Conservation (phyloP, 1,140 invertebrate species). For the Rhopalosiphum maidis region DNA sequence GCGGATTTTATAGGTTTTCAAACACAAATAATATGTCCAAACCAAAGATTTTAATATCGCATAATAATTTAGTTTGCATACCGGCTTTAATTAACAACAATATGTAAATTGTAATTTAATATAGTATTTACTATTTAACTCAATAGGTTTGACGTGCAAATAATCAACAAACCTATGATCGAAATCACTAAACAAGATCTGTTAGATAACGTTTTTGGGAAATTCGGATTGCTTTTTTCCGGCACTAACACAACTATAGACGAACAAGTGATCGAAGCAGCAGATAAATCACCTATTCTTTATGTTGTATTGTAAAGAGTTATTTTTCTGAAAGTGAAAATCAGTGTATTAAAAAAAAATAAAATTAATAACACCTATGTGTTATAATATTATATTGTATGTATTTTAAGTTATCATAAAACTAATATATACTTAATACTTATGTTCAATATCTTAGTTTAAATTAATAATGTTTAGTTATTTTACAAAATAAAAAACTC, state of each 20-base stretch:
- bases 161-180: neutral
- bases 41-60: neutral
- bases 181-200: constrained; percentile 76
- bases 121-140: neutral
- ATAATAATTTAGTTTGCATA: too few relatives aligned
- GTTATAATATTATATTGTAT: too few relatives aligned
- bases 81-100: too few relatives aligned
- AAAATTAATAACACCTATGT: neutral
- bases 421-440: too few relatives aligned
- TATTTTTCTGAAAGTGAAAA: neutral
- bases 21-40: neutral
- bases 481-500: too few relatives aligned
- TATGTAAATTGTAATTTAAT: neutral
- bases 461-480: too few relatives aligned
- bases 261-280: constrained; percentile 72
- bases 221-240: constrained; percentile 75
- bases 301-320: neutral
- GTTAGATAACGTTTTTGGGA: constrained; percentile 73
- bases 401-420: too few relatives aligned
- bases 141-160: neutral
- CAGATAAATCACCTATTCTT: constrained; percentile 62
- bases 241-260: constrained; percentile 84
- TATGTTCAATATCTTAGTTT: too few relatives aligned
- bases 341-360: neutral
- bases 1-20: too few relatives aligned